Evolutionary conservation across 2,113 vertebrate species (phyloP).

Genomic region (Osmerus mordax): DNA sequence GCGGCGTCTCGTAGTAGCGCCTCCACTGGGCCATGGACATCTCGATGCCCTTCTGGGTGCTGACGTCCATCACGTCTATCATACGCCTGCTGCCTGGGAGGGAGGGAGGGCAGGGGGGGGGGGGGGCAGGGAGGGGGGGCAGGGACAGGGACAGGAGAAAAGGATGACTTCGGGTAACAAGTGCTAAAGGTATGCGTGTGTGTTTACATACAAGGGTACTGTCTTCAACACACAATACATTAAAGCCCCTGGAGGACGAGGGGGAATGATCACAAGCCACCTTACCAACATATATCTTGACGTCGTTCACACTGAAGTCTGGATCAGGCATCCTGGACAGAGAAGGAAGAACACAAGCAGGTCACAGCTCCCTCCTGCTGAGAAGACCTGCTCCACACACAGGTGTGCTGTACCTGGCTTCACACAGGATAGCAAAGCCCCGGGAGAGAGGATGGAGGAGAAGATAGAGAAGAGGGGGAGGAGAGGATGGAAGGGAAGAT

Average conservation of each 20-base stretch:
- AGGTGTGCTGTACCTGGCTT: not conserved
- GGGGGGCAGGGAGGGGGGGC: not conserved
- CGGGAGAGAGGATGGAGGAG: not conserved
- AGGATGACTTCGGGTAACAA: not conserved
- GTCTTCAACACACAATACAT: too few species aligned
- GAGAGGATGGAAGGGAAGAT: too few species aligned
- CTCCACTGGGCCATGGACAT: constrained; percentile 99
- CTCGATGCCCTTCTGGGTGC: constrained; percentile 94
- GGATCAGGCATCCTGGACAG: constrained; percentile 88
- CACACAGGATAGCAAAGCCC: too few species aligned
- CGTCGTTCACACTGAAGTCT: constrained; percentile 92
- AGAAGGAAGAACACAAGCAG: constrained; percentile 1
- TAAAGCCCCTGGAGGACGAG: too few species aligned
- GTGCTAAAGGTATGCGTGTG: not conserved
- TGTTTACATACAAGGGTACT: not conserved
- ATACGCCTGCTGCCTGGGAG: constrained; percentile 87
- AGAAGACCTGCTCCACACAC: not conserved
- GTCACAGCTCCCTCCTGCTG: not conserved
- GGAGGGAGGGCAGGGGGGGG: not conserved
- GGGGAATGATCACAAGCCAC: not conserved
- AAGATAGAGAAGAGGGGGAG: not conserved
- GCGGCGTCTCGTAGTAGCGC: constrained; percentile 90
- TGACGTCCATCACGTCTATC: constrained; percentile 98
- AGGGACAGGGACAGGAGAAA: not conserved
- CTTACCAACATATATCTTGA: constrained; percentile 95